Evolutionary conservation across 2,888 invertebrate genomes (phyloP), one percentile per base, ranked within the genome.

Genomic region (Metopia argyrocephala): DNA sequence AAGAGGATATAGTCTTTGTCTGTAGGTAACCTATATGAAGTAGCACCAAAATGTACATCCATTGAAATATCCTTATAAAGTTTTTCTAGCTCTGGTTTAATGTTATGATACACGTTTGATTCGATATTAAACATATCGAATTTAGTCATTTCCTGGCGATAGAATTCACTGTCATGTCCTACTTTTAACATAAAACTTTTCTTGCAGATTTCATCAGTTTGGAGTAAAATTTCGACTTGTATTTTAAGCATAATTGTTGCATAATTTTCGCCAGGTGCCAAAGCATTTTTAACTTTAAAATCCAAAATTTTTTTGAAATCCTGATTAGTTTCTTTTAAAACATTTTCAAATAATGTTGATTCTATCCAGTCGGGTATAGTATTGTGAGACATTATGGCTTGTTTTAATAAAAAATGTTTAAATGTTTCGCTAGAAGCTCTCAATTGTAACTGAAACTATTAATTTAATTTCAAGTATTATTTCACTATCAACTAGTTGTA

Each of bases 61-160:
- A 84, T 82, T n/a, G 85, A 85, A 1, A 64, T 82, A 2, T 85
- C 70, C 2, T 46, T 61, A 65, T 85, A 89, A 68, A 89, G 68
- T 69, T 85, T 52, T 70, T 88, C 87, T 18, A 90, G 86, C n/a
- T 88, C 85, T 0, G 88, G 87, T 31, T 89, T 79, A 65, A 87
- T 85, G 6, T 84, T 71, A 27, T 64, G 70, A 62, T 89, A 90
- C 73, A 86, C 85, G 38, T 85, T 85, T n/a, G 84, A 84, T 81
- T 90, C 90, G 64, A 87, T 89, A 18, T 85, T 85, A 31, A 90
- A 90, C 5, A 89, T 76, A 31, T 86, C 84, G 85, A 85, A 86
- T 31, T 66, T 57, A 25, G 84, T 5, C 79, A 87, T 82, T 64
- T 85, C 23, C 23, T 76, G 62, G 1, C 31, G 70, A 48, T 27